These are phyloP conservation scores for Phortica magna DNA, from an alignment of 2,888 invertebrate genomes.

Conservation along the genomic window DNA sequence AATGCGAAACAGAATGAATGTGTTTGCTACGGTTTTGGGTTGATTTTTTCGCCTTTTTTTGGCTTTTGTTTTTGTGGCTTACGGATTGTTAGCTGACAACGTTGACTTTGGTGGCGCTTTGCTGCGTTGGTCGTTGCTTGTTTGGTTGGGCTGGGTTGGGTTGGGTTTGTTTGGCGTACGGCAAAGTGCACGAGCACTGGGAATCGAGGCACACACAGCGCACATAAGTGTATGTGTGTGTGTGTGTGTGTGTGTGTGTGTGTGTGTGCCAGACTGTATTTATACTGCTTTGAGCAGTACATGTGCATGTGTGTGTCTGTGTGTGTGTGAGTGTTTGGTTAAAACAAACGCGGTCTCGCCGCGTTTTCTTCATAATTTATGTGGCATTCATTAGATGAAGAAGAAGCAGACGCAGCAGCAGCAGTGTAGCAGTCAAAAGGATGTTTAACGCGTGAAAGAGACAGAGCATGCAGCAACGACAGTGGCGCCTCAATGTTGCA, in stretches of 20 bases:
- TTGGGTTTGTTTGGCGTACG: background rate
- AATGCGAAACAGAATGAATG: background rate
- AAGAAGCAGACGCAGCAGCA: constrained; percentile 35
- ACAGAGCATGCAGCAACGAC: too few relatives aligned
- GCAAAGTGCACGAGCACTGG: constrained; percentile 3
- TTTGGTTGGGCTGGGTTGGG: too few relatives aligned
- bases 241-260: constrained; percentile 8
- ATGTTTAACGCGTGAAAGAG: background rate
- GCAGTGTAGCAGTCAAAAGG: background rate
- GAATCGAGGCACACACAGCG: background rate
- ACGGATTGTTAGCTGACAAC: background rate
- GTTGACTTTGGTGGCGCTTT: background rate
- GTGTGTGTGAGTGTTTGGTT: constrained; percentile 18
- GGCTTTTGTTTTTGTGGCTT: constrained; percentile 1
- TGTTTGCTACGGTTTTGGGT: too few relatives aligned
- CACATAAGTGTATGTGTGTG: background rate
- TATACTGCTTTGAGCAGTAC: background rate
- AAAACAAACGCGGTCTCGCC: constrained; percentile 42
- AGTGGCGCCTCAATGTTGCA: constrained; percentile 13
- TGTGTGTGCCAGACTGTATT: constrained; percentile 8
- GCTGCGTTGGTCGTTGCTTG: background rate
- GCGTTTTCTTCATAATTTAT: constrained; percentile 60
- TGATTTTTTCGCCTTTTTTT: background rate
- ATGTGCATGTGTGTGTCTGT: background rate
- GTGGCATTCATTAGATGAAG: constrained; percentile 61